These are phyloP conservation scores for Craseonycteris thonglongyai DNA, from an alignment of 2,113 vertebrate species.

Conservation along the genomic window DNA sequence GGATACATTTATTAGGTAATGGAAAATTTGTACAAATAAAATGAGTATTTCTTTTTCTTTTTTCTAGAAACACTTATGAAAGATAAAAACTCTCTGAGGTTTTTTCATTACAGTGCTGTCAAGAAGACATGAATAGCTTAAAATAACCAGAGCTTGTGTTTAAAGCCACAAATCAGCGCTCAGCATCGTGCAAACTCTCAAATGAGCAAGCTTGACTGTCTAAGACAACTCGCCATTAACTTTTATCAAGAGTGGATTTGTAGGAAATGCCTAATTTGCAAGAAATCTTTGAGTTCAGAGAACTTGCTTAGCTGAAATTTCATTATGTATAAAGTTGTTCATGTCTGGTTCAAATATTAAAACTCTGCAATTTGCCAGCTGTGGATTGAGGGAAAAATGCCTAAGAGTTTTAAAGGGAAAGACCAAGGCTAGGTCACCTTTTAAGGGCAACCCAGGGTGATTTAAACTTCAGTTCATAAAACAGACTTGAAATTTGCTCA, in stretches of 20 bases:
- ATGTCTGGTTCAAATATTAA: slow-evolving; percentile 41
- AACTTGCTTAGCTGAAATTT: slow-evolving; percentile 65
- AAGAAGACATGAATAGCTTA: slow-evolving; percentile 21
- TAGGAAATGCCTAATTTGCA: slow-evolving; percentile 43
- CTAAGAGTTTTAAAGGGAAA: slow-evolving; percentile 6
- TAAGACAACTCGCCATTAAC: not conserved
- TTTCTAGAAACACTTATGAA: not conserved
- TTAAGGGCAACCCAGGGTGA: not conserved
- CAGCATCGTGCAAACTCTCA: not conserved
- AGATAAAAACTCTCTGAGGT: not conserved
- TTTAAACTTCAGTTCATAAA: not conserved
- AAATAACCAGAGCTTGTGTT: slow-evolving; percentile 40
- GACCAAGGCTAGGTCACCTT: not conserved
- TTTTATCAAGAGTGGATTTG: slow-evolving; percentile 37
- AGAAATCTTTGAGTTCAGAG: slow-evolving; percentile 48
- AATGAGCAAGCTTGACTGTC: not conserved
- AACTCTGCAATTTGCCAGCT: slow-evolving; percentile 57
- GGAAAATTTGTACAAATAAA: slow-evolving; percentile 40
- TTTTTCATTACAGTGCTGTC: not conserved
- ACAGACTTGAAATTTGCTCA: not conserved
- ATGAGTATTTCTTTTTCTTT: not conserved
- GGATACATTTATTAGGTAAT: not conserved
- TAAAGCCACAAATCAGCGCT: slow-evolving; percentile 42
- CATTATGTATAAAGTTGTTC: slow-evolving; percentile 45
- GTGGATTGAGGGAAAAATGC: not conserved